Conservation (phyloP, 2,113 vertebrate species). For the Globicephala melas region DNA sequence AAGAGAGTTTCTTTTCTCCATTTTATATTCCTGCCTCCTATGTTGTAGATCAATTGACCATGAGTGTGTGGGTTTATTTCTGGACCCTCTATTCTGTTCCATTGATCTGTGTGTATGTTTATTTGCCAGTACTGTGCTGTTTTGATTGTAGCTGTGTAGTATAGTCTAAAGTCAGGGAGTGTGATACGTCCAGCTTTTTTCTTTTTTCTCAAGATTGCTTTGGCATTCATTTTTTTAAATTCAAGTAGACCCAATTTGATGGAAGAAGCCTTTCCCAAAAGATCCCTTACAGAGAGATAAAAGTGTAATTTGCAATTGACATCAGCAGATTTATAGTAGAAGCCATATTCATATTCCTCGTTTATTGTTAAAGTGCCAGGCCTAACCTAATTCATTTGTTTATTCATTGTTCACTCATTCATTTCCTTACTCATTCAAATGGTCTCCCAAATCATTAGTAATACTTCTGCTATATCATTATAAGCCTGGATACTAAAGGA, state of each 20-base stretch:
- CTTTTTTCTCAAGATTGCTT: neutral
- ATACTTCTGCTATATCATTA: neutral
- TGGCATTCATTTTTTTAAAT: neutral
- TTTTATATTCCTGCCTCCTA: neutral
- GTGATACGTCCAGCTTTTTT: neutral
- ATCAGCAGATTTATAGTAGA: neutral
- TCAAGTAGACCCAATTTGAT: neutral
- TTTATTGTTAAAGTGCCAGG: slow-evolving; percentile 10
- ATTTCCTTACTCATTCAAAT: neutral
- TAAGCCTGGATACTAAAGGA: neutral
- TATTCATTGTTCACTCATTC: neutral
- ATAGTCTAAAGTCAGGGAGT: neutral
- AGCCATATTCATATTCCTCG: neutral
- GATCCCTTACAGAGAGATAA: neutral
- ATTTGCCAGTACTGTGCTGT: neutral
- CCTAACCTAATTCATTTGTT: neutral
- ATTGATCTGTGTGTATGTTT: neutral
- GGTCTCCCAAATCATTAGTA: neutral
- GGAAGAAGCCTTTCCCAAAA: neutral
- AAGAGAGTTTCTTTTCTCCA: neutral
- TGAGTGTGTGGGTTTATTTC: neutral
- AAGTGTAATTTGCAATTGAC: neutral
- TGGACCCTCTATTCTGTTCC: neutral
- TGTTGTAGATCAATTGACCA: neutral
- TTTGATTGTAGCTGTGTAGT: neutral